A percentile compares a stretch with the other conserved stretches of the same genome.
Conservation (phyloP, 1,140 invertebrate genomes). For the Psilanteris sp. region DNA sequence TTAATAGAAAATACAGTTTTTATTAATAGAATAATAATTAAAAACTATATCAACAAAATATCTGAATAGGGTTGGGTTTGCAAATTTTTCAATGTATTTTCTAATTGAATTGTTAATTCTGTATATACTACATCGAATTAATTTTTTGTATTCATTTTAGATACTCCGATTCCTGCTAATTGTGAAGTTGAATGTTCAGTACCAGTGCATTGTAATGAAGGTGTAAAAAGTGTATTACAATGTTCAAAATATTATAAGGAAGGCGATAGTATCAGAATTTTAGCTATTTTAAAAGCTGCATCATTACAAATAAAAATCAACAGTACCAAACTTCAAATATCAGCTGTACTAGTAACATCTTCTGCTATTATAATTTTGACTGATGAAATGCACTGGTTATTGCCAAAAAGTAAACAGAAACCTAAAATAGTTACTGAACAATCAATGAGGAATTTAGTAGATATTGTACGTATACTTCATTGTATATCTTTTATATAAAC, state of each 20-base stretch:
- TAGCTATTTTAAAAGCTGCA: constrained; percentile 76
- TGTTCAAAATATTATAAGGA: constrained; percentile 64
- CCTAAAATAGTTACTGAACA: constrained; percentile 72
- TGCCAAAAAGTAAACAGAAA: constrained; percentile 65
- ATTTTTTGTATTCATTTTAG: constrained; percentile 14
- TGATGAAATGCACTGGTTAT: constrained; percentile 77
- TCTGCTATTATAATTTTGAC: constrained; percentile 70
- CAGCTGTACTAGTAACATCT: constrained; percentile 70
- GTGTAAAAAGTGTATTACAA: constrained; percentile 65
- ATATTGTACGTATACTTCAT: constrained; percentile 74
- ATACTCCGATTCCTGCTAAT: constrained; percentile 71
- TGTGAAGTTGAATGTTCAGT: constrained; percentile 77
- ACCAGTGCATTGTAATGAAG: constrained; percentile 68
- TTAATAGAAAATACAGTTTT: no score
- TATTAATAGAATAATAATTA: no score
- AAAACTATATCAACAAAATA: no score
- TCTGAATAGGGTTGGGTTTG: no score
- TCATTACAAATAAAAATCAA: constrained; percentile 68
- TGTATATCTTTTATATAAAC: no score
- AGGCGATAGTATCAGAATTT: constrained; percentile 73
- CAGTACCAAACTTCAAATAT: constrained; percentile 68
- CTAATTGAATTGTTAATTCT: no score
- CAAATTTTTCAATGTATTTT: no score
- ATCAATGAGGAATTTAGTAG: constrained; percentile 80
- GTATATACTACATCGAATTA: no score